Conservation (phyloP, 2,888 invertebrate genomes). For the Pinctada fucata region DNA sequence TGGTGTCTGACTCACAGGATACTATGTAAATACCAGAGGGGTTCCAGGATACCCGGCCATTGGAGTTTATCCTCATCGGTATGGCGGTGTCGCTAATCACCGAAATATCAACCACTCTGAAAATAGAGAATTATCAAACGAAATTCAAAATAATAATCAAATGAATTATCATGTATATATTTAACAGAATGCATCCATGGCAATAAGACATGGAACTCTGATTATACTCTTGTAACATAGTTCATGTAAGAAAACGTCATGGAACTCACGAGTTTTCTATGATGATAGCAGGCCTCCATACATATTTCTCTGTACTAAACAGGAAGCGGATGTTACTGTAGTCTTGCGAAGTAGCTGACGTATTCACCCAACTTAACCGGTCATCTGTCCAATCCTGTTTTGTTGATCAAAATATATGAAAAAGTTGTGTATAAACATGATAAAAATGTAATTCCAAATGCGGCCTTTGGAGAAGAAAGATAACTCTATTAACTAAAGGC, state of each 20-base stretch:
- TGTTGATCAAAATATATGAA: not conserved
- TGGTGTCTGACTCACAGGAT: conserved; percentile 45
- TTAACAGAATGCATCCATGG: not conserved
- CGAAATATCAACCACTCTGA: conserved; percentile 43
- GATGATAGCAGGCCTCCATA: too few relatives aligned
- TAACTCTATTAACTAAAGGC: too few relatives aligned
- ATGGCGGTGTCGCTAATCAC: conserved; percentile 45
- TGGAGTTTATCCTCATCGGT: conserved; percentile 37
- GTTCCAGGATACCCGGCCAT: conserved; percentile 40
- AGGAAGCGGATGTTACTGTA: conserved; percentile 35
- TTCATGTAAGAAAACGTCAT: not conserved
- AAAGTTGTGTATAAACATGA: too few relatives aligned
- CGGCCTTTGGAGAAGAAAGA: too few relatives aligned
- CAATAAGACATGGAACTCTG: not conserved
- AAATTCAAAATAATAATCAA: not conserved
- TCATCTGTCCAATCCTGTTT: conserved; percentile 4
- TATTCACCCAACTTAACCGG: not conserved
- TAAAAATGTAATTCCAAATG: too few relatives aligned
- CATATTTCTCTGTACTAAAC: conserved; percentile 35
- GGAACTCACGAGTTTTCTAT: not conserved
- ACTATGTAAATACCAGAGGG: conserved; percentile 46
- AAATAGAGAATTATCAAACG: conserved; percentile 12
- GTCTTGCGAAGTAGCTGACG: not conserved
- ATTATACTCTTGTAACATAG: not conserved
- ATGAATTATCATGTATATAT: not conserved